Percentiles rank a stretch among this genome's conserved stretches.
Evolutionary conservation across 92 coral and sea anemone genomes (phyloP).

Genomic region (Plumapathes pennacea): DNA sequence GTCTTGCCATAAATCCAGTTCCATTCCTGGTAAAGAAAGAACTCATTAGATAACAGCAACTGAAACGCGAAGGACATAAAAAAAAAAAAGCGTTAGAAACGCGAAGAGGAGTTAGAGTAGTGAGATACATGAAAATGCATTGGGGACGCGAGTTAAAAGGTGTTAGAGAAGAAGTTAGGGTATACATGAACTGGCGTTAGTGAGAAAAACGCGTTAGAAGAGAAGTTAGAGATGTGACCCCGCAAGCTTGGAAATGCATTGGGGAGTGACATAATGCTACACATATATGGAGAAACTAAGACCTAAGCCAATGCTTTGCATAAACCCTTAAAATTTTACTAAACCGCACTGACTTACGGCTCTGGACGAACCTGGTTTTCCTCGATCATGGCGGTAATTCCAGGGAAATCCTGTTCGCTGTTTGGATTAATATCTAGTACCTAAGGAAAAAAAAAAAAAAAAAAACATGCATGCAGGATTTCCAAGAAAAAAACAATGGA

Average conservation of each 20-base stretch:
- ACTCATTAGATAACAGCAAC: neutral
- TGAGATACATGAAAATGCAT: neutral
- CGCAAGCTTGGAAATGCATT: too few relatives aligned
- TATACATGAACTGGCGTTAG: too few relatives aligned
- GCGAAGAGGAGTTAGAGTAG: neutral
- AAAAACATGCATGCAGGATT: neutral
- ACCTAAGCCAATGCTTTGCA: too few relatives aligned
- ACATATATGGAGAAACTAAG: too few relatives aligned
- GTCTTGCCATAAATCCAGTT: constrained; percentile 93
- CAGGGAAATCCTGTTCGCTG: constrained; percentile 49
- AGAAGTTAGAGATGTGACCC: too few relatives aligned
- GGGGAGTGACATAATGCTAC: too few relatives aligned
- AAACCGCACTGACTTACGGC: too few relatives aligned
- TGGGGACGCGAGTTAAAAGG: neutral
- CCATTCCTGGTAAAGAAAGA: constrained; percentile 56
- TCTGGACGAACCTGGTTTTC: constrained; percentile 48
- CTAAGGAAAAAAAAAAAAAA: neutral
- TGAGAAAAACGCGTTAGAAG: too few relatives aligned
- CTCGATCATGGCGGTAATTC: constrained; percentile 34
- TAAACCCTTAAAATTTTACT: neutral
- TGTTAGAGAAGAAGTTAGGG: neutral
- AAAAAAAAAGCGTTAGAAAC: too few relatives aligned
- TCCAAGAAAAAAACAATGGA: neutral
- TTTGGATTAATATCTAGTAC: constrained; percentile 41
- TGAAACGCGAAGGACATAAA: too few relatives aligned